Percentiles rank a stretch among this genome's conserved stretches.
These are phyloP conservation scores for Aricia agestis DNA, from an alignment of 1,140 invertebrate genomes.

Conservation along the genomic window DNA sequence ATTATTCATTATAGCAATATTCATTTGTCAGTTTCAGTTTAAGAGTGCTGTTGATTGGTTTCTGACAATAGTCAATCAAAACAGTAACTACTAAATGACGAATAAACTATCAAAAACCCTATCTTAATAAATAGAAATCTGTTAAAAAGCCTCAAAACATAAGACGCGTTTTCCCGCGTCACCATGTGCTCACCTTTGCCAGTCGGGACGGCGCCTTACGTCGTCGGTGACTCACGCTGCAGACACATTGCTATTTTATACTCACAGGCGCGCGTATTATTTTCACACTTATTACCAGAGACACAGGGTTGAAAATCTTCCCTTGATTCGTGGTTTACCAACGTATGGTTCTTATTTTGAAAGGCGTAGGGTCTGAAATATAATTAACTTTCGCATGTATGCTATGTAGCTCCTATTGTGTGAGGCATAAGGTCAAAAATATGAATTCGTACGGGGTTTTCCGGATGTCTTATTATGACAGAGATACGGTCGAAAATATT, in stretches of 20 bases:
- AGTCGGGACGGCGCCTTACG: constrained; percentile 28
- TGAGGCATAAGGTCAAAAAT: not conserved
- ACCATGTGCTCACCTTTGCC: constrained; percentile 16
- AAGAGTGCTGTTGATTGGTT: too few species aligned
- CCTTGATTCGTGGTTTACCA: not conserved
- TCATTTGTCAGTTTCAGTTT: too few species aligned
- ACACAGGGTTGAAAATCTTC: not conserved
- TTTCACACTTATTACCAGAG: not conserved
- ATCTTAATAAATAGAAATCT: too few species aligned
- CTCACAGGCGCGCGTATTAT: constrained; percentile 32
- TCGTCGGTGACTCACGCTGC: constrained; percentile 62
- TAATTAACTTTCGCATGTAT: not conserved
- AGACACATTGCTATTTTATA: constrained; percentile 30
- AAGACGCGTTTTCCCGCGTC: not conserved
- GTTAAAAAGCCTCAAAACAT: too few species aligned
- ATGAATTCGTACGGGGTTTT: not conserved
- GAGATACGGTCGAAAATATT: constrained; percentile 7
- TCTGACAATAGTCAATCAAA: too few species aligned
- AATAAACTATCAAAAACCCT: too few species aligned
- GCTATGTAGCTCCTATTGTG: not conserved
- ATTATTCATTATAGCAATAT: too few species aligned
- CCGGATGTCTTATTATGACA: not conserved
- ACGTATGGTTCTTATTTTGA: not conserved
- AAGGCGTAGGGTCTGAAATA: not conserved
- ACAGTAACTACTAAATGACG: too few species aligned